A percentile compares a stretch with the other conserved stretches of the same genome.
These are phyloP conservation scores for Cosmia pyralina DNA, from an alignment of 2,888 invertebrate species.

Conservation along the genomic window DNA sequence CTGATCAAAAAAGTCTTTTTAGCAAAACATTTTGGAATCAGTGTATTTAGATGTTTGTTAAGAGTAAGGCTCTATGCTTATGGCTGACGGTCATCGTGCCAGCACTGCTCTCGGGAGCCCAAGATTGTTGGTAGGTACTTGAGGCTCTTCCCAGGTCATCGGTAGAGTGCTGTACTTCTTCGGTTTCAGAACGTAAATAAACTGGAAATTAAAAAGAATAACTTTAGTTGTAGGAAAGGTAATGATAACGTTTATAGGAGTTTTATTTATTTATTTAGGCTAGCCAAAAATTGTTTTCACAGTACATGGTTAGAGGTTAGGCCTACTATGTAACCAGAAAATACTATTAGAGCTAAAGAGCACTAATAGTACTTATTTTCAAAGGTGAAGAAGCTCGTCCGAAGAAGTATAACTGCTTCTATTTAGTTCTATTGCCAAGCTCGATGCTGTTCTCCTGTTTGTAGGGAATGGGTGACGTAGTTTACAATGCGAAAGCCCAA, in stretches of 20 bases:
- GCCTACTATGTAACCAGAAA: neutral
- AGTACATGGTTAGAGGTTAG: neutral
- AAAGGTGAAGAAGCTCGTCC: too few relatives aligned
- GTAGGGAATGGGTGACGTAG: neutral
- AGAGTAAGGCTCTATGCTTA: slow-evolving; percentile 2
- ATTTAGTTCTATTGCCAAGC: neutral
- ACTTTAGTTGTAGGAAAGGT: neutral
- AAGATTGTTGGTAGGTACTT: slow-evolving; percentile 60
- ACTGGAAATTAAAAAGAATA: slow-evolving; percentile 74
- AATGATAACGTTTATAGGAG: neutral
- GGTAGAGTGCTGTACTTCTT: slow-evolving; percentile 76
- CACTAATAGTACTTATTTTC: too few relatives aligned
- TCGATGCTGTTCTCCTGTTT: neutral
- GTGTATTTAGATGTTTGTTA: slow-evolving; percentile 9
- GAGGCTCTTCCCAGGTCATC: slow-evolving; percentile 74
- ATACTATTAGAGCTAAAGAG: neutral
- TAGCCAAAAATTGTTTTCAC: too few relatives aligned
- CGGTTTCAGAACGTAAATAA: slow-evolving; percentile 82
- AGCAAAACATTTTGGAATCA: slow-evolving; percentile 8
- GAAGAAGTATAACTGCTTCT: too few relatives aligned
- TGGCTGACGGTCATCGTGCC: slow-evolving; percentile 71
- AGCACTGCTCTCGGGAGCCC: slow-evolving; percentile 76
- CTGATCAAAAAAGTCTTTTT: slow-evolving; percentile 13
- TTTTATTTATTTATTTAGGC: too few relatives aligned
- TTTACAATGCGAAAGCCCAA: neutral